Evolutionary conservation across 2,888 invertebrate genomes (phyloP).

Genomic region (Conus canariensis): DNA sequence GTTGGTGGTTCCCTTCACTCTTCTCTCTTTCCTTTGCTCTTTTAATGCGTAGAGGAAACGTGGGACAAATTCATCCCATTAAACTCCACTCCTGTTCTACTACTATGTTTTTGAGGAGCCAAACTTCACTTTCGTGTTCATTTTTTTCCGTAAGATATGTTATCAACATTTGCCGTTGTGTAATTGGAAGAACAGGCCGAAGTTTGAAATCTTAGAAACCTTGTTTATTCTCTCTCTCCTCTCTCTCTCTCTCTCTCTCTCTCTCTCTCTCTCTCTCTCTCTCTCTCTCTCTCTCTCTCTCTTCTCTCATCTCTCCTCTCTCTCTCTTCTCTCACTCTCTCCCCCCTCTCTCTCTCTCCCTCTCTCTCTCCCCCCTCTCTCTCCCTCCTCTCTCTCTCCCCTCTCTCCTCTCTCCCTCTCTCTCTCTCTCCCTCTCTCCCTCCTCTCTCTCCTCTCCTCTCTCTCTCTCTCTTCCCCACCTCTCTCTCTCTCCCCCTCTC

Average conservation of each 20-base stretch:
- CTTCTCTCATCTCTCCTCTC: not conserved
- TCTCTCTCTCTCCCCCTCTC: constrained; percentile 21
- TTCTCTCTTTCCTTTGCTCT: too few relatives aligned
- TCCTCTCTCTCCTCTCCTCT: not conserved
- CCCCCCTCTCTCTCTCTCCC: not conserved
- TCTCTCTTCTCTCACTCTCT: not conserved
- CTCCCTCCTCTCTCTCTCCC: not conserved
- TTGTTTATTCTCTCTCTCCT: not conserved
- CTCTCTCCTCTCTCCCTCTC: not conserved
- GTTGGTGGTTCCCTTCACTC: too few relatives aligned
- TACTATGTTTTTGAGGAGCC: too few relatives aligned
- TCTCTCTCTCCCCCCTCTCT: not conserved
- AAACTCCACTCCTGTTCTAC: too few relatives aligned
- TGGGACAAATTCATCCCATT: too few relatives aligned
- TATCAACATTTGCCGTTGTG: too few relatives aligned
- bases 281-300: constrained; percentile 5
- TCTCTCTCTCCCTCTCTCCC: not conserved
- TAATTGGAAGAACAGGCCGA: too few relatives aligned
- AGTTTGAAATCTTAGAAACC: not conserved
- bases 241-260: constrained; percentile 10
- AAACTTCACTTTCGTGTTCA: too few relatives aligned
- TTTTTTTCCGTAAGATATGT: too few relatives aligned
- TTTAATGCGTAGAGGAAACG: too few relatives aligned
- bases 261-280: constrained; percentile 9
- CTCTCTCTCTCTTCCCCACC: not conserved